These are phyloP conservation scores for Rhizomys pruinosus DNA, from an alignment of 2,113 vertebrate genomes.

Conservation along the genomic window DNA sequence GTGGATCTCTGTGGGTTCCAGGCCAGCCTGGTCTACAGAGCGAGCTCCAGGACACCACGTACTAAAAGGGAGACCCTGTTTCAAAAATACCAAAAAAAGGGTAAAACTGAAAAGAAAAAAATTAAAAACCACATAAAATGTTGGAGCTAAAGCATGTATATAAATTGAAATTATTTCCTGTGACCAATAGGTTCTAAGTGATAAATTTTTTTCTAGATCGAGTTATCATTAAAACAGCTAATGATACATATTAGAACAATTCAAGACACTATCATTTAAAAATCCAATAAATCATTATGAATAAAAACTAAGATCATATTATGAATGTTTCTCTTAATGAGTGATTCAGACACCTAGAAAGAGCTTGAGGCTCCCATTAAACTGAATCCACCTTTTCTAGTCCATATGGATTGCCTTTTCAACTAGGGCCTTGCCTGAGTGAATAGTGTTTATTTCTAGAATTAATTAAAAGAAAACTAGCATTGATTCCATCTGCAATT, in stretches of 20 bases:
- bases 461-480: background rate
- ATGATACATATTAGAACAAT: background rate
- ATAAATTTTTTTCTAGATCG: background rate
- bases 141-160: background rate
- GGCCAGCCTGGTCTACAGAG: too few species aligned
- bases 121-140: too few species aligned
- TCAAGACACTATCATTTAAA: background rate
- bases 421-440: background rate
- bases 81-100: too few species aligned
- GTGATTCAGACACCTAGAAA: background rate
- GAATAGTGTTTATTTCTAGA: background rate
- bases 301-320: background rate
- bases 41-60: too few species aligned
- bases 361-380: background rate
- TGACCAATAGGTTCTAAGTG: background rate
- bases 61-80: too few species aligned
- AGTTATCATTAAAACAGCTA: background rate
- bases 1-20: too few species aligned
- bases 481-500: background rate
- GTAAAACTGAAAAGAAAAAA: too few species aligned
- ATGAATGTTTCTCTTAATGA: background rate
- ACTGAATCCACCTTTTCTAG: background rate
- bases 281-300: background rate
- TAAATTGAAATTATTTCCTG: conserved; percentile 17
- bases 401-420: background rate